Evolutionary conservation across 2,888 invertebrate species (phyloP).

Genomic region (Thalpophila matura): DNA sequence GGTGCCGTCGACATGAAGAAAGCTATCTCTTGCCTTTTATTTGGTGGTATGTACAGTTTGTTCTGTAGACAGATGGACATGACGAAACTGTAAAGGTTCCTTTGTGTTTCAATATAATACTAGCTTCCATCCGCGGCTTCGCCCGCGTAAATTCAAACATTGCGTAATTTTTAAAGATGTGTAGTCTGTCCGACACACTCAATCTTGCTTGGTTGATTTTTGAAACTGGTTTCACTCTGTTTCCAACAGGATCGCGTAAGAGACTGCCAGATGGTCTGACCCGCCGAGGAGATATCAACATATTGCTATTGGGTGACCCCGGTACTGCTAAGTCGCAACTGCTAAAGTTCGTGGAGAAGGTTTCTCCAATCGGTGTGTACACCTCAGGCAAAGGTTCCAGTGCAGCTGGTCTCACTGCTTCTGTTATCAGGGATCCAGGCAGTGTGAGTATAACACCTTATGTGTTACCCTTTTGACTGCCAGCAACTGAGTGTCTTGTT

Average conservation of each 20-base stretch:
- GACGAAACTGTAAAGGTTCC: too few relatives aligned
- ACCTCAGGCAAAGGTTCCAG: constrained; percentile 99
- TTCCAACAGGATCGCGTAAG: constrained; percentile 93
- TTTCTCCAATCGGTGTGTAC: constrained; percentile 98
- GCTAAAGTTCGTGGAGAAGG: constrained; percentile 98
- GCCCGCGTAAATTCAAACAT: too few relatives aligned
- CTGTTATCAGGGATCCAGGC: constrained; percentile 97
- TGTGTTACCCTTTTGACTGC: neutral
- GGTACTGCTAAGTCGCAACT: constrained; percentile 99
- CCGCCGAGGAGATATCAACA: constrained; percentile 98
- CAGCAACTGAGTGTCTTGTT: too few relatives aligned
- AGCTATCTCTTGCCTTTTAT: constrained; percentile 98
- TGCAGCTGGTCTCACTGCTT: constrained; percentile 99
- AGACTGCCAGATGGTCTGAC: constrained; percentile 98
- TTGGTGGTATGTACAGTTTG: constrained; percentile 93
- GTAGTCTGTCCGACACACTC: too few relatives aligned
- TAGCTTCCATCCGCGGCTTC: too few relatives aligned
- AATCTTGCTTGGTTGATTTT: too few relatives aligned
- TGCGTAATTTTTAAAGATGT: too few relatives aligned
- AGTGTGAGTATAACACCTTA: constrained; percentile 92
- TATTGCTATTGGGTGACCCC: constrained; percentile 98
- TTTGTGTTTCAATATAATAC: too few relatives aligned
- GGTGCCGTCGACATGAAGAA: constrained; percentile 98
- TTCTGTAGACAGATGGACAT: too few relatives aligned
- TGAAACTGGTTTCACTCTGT: too few relatives aligned